Base-by-base conservation (phyloP, 2,797 vertebrate species). In the Chiloscyllium punctatum region DNA sequence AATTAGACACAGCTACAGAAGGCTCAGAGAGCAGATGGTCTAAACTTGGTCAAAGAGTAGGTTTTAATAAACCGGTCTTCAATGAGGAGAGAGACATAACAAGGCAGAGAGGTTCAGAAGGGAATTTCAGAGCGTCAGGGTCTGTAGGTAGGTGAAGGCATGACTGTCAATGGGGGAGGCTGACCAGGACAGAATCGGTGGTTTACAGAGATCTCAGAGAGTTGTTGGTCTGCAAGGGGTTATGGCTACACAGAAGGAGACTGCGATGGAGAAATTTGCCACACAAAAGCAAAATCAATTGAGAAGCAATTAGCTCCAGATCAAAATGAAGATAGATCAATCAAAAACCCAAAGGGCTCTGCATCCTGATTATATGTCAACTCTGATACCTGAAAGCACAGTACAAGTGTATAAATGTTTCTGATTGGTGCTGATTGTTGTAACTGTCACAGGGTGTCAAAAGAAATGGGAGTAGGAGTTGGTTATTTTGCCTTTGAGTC, bases 131-230 rank as follows among this genome's bases (percentile, higher is more conserved):
- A 77, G 74, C 0, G 30, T 74, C 30, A 30, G 4, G 8, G 72
- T 9, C 25, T 62, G 9, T 62, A 13, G 57, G 57, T 7, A 74
- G 72, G 25, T 74, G 25, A 30, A 23, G 16, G 68, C 23, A 27
- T 25, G 8, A 3, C 7, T 25, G 1, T 2, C 13, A 13, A 9
- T n/a, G 2, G 11, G 8, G 0, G 9, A n/a, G 33, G 74, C 11
- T 77, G 1, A 77, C 33, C 30, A 33, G 21, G 30, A 1, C 74
- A 13, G 74, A 77, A 77, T n/a, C n/a, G 74, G 74, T 13, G 74
- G 30, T 13, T 30, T 13, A 33, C 33, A n/a, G 74, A 77, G 74
- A 77, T 15, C 74, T 77, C 11, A 15, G 74, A 77, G 74, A 33
- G 74, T 11, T 77, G 68, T 69, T 3, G 68, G 15, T 16, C 68